Percentiles rank a stretch among this genome's conserved stretches.
These are phyloP conservation scores for Nymphicus hollandicus DNA, from an alignment of 2,113 vertebrate genomes.

Conservation along the genomic window DNA sequence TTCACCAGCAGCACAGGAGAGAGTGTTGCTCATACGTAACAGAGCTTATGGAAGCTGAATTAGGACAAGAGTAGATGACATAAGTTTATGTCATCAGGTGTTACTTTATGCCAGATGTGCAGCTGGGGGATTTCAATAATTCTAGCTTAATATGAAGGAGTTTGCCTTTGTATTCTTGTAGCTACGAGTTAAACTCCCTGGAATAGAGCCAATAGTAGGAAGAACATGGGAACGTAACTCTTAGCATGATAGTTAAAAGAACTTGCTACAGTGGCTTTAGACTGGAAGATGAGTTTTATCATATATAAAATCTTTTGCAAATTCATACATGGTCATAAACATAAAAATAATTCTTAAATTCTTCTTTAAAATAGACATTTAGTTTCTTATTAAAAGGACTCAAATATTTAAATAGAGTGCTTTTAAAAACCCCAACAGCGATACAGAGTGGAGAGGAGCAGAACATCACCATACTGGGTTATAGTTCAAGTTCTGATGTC, in stretches of 20 bases:
- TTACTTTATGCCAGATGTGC: background rate
- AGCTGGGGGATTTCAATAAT: background rate
- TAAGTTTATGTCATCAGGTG: background rate
- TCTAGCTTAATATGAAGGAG: background rate
- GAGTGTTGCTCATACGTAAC: accelerated
- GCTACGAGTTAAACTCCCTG: background rate
- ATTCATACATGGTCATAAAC: background rate
- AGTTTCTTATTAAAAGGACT: background rate
- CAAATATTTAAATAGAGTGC: background rate
- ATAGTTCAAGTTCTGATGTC: conserved; percentile 5
- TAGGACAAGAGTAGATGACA: background rate
- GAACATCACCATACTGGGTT: too few species aligned
- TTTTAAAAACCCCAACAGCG: background rate
- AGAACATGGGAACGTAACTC: background rate
- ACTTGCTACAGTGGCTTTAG: background rate
- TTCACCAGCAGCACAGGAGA: background rate
- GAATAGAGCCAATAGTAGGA: background rate
- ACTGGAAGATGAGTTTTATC: background rate
- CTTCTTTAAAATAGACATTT: conserved; percentile 32
- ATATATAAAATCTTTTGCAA: background rate
- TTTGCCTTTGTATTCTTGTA: background rate
- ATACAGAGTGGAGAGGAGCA: background rate
- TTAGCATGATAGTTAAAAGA: background rate
- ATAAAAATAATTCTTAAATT: conserved; percentile 21
- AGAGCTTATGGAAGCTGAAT: background rate